Evolutionary conservation across 1,140 invertebrate species (phyloP).

Genomic region (Drosophila bifasciata): DNA sequence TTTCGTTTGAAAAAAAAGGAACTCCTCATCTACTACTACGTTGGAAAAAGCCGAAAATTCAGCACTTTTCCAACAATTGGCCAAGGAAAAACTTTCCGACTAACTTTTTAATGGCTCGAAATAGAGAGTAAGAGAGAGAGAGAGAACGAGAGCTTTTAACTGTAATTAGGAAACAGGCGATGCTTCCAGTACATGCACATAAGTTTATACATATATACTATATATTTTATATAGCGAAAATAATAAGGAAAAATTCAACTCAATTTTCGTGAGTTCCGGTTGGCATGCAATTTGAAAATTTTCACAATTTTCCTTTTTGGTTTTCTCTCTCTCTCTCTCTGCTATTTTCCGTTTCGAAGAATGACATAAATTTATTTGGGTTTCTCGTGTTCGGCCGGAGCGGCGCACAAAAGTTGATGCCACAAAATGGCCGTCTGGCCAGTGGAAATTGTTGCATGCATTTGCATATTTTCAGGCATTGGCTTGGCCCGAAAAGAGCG

Average conservation of each 20-base stretch:
- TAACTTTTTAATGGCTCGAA: slow-evolving; percentile 62
- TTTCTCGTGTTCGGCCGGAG: slow-evolving; percentile 54
- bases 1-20: slow-evolving; percentile 20
- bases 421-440: slow-evolving; percentile 67
- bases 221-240: slow-evolving; percentile 16
- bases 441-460: slow-evolving; percentile 61
- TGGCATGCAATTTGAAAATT: slow-evolving; percentile 52
- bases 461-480: slow-evolving; percentile 73
- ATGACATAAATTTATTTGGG: slow-evolving; percentile 68
- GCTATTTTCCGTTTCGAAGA: slow-evolving; percentile 42
- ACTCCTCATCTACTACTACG: not conserved
- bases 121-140: slow-evolving; percentile 3
- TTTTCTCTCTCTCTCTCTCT: slow-evolving; percentile 24
- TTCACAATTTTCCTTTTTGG: slow-evolving; percentile 50
- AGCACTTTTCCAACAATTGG: slow-evolving; percentile 58
- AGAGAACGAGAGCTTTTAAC: slow-evolving; percentile 50
- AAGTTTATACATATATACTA: slow-evolving; percentile 3
- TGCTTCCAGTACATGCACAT: slow-evolving; percentile 12
- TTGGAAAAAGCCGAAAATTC: slow-evolving; percentile 38
- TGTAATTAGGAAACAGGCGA: slow-evolving; percentile 59
- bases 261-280: slow-evolving; percentile 49
- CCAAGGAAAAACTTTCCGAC: slow-evolving; percentile 49
- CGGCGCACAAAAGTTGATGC: slow-evolving; percentile 48
- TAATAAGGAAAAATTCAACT: slow-evolving; percentile 51
- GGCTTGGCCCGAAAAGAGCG: slow-evolving; percentile 50